Evolutionary conservation across 1,140 invertebrate genomes (phyloP), one percentile per base, ranked within the genome.

Genomic region (Pemphigus obesinymphae): DNA sequence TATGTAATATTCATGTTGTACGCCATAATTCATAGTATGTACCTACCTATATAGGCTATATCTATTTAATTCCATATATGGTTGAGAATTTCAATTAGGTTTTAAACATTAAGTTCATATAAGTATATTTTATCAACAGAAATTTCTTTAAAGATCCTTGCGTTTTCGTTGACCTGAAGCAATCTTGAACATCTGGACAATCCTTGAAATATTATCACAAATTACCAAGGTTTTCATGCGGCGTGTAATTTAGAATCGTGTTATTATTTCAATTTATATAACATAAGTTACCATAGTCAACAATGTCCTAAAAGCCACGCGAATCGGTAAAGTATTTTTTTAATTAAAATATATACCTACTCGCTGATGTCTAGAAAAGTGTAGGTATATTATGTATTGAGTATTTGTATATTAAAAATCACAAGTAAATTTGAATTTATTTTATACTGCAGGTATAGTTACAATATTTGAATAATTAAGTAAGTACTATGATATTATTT

Each of bases 161-260:
- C 26, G 6, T 72, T 31, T 72, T 48, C 11, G 43, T 48, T n/a
- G 15, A 23, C 23, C 26, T 10, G 26, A 17, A 48, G 17, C 26
- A 72, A 72, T 72, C 23, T 72, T 5, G 23, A 7, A 17, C 10
- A 68, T 68, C 23, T n/a, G n/a, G n/a, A 31, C 15, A 72, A 29
- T 48, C 68, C 68, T 72, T 72, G 68, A 72, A 72, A 72, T 10
- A 48, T 17, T 29, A 72, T 45, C 40, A 72, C 15, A 48, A 48
- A 29, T 17, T 29, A 45, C 15, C 68, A 72, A 72, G 68, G 68
- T 72, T 72, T 72, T 29, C 10, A 48, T 29, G 23, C 23, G 23
- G 2, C 68, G 23, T 45, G 43, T 43, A 20, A 20, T 48, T n/a
- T n/a, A 45, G 26, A 48, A 48, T 72, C 40, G 15, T 48, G 40